A percentile compares a stretch with the other conserved stretches of the same genome.
These are phyloP conservation scores for Spongilla lacustris DNA, from an alignment of 37 sponge, comb jelly and placozoan species.

Conservation along the genomic window DNA sequence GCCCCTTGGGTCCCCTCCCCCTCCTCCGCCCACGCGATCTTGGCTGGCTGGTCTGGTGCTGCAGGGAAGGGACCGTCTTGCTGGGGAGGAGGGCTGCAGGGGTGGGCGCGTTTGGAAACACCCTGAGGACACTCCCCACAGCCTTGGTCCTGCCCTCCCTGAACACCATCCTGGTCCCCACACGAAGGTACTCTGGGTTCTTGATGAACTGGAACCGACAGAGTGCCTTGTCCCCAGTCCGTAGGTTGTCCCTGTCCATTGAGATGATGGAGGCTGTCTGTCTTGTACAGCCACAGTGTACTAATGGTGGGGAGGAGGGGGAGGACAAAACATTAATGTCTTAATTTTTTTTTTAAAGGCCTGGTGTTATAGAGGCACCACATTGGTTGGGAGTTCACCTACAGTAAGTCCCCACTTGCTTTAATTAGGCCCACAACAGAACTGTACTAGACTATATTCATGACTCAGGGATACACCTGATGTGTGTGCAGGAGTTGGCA, in stretches of 20 bases:
- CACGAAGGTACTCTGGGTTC: constrained; percentile 92
- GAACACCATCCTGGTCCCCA: constrained; percentile 90
- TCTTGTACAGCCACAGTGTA: constrained; percentile 96
- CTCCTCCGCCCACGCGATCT: neutral
- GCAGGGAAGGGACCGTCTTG: neutral
- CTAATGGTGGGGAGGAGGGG: constrained; percentile 24
- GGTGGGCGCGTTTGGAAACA: constrained; percentile 61
- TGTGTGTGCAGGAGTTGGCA: no score
- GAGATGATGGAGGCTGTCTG: constrained; percentile 96
- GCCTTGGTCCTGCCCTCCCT: constrained; percentile 98
- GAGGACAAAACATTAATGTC: neutral
- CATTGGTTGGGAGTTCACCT: no score
- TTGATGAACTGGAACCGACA: constrained; percentile 96
- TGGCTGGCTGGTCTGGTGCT: neutral
- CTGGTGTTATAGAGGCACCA: no score
- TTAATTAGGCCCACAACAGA: no score
- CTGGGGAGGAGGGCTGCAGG: neutral
- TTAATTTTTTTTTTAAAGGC: no score
- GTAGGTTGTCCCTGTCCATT: constrained; percentile 92
- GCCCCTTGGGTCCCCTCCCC: neutral
- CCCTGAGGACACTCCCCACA: constrained; percentile 86
- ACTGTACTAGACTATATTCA: no score
- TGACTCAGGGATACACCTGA: no score
- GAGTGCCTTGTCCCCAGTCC: constrained; percentile 97
- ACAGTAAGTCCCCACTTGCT: no score